Percentiles rank a stretch among this genome's conserved stretches.
phyloP scores from a whole-genome alignment of 1,140 invertebrate genomes.

The Zaprionus gabonicus region DNA sequence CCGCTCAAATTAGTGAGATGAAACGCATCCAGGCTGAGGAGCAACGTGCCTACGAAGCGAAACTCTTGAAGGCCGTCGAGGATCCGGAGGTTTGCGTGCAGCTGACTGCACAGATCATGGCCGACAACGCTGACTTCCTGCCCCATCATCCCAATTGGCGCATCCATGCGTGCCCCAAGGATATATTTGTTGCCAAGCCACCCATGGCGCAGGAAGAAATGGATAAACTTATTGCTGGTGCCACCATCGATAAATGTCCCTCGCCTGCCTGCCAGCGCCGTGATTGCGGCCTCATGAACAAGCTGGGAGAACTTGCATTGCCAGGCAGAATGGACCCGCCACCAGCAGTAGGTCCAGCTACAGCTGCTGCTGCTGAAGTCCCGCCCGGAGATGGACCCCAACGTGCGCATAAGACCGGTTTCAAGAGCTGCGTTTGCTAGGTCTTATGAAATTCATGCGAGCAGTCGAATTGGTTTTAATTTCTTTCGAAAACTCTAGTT shows the following conservation, averaged over 20 bases:
- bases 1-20: slow-evolving; percentile 68
- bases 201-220: slow-evolving; percentile 32
- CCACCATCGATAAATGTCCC: slow-evolving; percentile 40
- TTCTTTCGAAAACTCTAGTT: not conserved
- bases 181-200: slow-evolving; percentile 44
- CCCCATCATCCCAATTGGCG: slow-evolving; percentile 75
- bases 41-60: slow-evolving; percentile 50
- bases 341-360: not conserved
- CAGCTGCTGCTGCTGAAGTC: not conserved
- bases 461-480: not conserved
- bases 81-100: slow-evolving; percentile 61
- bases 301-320: not conserved
- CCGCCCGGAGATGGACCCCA: slow-evolving; percentile 9
- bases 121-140: slow-evolving; percentile 58
- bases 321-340: slow-evolving; percentile 12
- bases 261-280: slow-evolving; percentile 41
- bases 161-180: slow-evolving; percentile 60
- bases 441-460: not conserved
- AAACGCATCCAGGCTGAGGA: slow-evolving; percentile 68
- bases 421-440: slow-evolving; percentile 38
- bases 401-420: slow-evolving; percentile 12
- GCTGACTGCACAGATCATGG: slow-evolving; percentile 59
- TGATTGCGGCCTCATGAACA: slow-evolving; percentile 49
- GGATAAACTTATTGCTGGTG: slow-evolving; percentile 15
- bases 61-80: slow-evolving; percentile 56